A percentile compares a stretch with the other conserved stretches of the same genome.
These are phyloP conservation scores for Tryphoninae sp. DNA, from an alignment of 2,888 invertebrate species.

Conservation along the genomic window DNA sequence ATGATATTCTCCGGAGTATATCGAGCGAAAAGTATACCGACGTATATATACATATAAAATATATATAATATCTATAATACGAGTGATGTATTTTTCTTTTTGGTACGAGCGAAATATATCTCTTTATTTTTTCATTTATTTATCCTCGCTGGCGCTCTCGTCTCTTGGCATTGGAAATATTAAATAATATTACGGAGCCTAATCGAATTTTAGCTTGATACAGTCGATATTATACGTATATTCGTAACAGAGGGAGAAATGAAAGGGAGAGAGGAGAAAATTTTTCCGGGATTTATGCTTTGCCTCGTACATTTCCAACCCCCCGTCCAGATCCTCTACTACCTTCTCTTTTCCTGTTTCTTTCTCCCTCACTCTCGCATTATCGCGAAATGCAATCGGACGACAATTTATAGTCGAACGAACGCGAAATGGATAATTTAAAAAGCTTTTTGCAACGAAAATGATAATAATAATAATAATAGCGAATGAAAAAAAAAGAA, in stretches of 20 bases:
- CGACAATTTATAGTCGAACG: too few species aligned
- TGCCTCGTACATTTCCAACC: too few species aligned
- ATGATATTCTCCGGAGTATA: slow-evolving; percentile 53
- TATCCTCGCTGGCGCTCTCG: slow-evolving; percentile 2
- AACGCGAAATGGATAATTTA: too few species aligned
- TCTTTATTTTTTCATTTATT: slow-evolving; percentile 18
- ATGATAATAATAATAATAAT: too few species aligned
- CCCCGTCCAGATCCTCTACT: too few species aligned
- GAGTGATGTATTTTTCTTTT: not conserved
- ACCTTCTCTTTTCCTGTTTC: not conserved
- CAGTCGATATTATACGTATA: not conserved
- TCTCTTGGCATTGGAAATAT: slow-evolving; percentile 27
- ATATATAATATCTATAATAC: not conserved
- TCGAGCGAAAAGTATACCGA: not conserved
- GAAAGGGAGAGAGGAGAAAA: not conserved
- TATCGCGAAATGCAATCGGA: too few species aligned
- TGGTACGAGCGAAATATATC: not conserved
- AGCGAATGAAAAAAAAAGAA: too few species aligned
- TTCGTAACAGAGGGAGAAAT: not conserved
- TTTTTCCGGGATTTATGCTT: not conserved
- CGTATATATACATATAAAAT: not conserved
- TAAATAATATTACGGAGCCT: slow-evolving; percentile 33
- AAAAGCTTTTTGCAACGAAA: too few species aligned
- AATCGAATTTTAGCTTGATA: slow-evolving; percentile 46
- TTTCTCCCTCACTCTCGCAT: not conserved